A percentile compares a stretch with the other conserved stretches of the same genome.
These are phyloP conservation scores for Cremastinae sp. DNA, from an alignment of 2,888 invertebrate species.

Conservation along the genomic window DNA sequence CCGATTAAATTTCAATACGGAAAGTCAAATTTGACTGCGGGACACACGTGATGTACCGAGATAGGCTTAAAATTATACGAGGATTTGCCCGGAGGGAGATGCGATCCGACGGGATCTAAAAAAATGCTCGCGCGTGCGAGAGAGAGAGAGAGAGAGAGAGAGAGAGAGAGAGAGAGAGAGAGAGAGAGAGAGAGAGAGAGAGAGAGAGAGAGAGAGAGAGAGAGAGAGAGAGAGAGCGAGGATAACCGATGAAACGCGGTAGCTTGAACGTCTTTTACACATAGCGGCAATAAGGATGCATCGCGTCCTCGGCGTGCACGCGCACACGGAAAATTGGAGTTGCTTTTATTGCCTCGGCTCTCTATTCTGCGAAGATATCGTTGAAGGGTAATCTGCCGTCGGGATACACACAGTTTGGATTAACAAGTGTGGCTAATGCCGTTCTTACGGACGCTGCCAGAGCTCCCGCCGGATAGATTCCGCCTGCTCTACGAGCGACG, in stretches of 20 bases:
- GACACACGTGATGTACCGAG: slow-evolving; percentile 53
- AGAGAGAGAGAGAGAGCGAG: slow-evolving; percentile 1
- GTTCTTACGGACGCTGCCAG: slow-evolving; percentile 40
- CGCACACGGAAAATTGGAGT: not conserved
- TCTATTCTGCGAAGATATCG: slow-evolving; percentile 52
- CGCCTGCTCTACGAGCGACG: slow-evolving; percentile 16
- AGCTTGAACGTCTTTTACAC: slow-evolving; percentile 52
- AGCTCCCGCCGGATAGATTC: slow-evolving; percentile 1
- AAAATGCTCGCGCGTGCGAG: not conserved
- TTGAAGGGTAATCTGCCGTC: slow-evolving; percentile 47
- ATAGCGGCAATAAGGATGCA: slow-evolving; percentile 54
- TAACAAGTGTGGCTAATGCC: slow-evolving; percentile 60
- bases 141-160: slow-evolving; percentile 26
- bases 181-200: slow-evolving; percentile 1
- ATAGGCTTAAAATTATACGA: slow-evolving; percentile 35
- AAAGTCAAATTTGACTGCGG: slow-evolving; percentile 24
- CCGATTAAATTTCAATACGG: slow-evolving; percentile 19
- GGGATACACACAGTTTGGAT: slow-evolving; percentile 54
- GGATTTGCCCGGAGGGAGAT: slow-evolving; percentile 32
- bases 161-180: slow-evolving; percentile 22
- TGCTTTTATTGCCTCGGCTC: slow-evolving; percentile 28
- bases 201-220: slow-evolving; percentile 29
- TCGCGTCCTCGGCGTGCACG: slow-evolving; percentile 28
- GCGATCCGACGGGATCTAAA: slow-evolving; percentile 45
- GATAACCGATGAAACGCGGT: slow-evolving; percentile 57